Conservation (phyloP, 2,113 vertebrate genomes). For the Istiophorus platypterus region DNA sequence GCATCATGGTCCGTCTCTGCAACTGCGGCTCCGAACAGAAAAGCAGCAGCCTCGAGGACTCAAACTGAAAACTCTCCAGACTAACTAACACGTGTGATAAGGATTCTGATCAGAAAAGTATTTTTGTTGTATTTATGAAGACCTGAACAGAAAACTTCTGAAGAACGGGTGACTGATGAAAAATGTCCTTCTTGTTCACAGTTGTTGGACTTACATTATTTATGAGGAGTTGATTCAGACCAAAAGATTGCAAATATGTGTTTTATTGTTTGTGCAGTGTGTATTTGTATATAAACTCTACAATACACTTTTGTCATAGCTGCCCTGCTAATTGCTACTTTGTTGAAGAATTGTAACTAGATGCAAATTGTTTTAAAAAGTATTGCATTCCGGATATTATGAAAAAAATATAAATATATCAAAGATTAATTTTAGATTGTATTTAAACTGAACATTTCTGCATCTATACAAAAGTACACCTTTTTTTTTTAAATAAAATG, state of each 20-base stretch:
- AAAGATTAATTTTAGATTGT: slow-evolving; percentile 84
- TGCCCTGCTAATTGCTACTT: slow-evolving; percentile 78
- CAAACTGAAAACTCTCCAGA: slow-evolving; percentile 86
- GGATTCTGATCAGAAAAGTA: slow-evolving; percentile 37
- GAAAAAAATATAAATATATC: slow-evolving; percentile 67
- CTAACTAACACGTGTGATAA: slow-evolving; percentile 45
- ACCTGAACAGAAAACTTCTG: slow-evolving; percentile 14
- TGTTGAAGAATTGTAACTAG: slow-evolving; percentile 77
- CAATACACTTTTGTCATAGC: slow-evolving; percentile 62
- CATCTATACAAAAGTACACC: slow-evolving; percentile 74
- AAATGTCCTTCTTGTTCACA: slow-evolving; percentile 38
- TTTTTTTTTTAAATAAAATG: slow-evolving; percentile 84
- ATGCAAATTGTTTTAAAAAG: slow-evolving; percentile 83
- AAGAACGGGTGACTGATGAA: slow-evolving; percentile 22
- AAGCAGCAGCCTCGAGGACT: slow-evolving; percentile 89
- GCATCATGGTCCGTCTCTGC: slow-evolving; percentile 94
- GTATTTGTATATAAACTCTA: slow-evolving; percentile 79
- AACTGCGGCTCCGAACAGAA: slow-evolving; percentile 80
- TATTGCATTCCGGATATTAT: slow-evolving; percentile 77
- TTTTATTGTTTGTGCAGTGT: slow-evolving; percentile 77
- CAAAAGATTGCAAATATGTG: slow-evolving; percentile 61
- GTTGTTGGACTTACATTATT: slow-evolving; percentile 77
- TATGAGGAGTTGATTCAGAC: slow-evolving; percentile 73
- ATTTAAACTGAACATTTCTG: slow-evolving; percentile 85
- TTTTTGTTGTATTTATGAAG: slow-evolving; percentile 74